Evolutionary conservation across 2,797 vertebrate genomes (phyloP).

Genomic region (Coccyzus lansbergi): DNA sequence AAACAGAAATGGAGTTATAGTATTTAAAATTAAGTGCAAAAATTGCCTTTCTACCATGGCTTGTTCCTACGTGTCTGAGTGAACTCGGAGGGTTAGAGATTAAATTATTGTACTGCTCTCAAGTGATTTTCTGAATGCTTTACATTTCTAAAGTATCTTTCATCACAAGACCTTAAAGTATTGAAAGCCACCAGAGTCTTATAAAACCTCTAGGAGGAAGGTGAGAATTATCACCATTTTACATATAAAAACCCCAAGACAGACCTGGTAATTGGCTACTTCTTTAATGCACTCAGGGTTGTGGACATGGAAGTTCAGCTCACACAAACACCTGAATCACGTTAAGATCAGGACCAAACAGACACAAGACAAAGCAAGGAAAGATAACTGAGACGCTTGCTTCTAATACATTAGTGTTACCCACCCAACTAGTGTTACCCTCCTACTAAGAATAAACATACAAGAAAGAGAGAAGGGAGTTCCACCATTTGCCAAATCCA

Average conservation of each 20-base stretch:
- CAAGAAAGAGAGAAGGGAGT: not conserved
- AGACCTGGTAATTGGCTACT: not conserved
- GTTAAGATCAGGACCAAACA: not conserved
- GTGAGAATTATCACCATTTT: not conserved
- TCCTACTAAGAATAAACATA: not conserved
- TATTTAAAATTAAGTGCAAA: not conserved
- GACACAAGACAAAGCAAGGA: not conserved
- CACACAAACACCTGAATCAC: accelerated
- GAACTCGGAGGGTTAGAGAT: not conserved
- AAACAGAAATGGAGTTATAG: not conserved
- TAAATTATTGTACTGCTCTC: not conserved
- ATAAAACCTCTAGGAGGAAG: not conserved
- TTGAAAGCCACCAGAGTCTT: not conserved
- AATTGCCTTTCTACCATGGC: not conserved
- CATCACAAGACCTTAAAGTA: not conserved
- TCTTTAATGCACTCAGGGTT: not conserved
- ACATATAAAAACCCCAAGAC: not conserved
- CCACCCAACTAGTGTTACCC: not conserved
- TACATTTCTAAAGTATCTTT: not conserved
- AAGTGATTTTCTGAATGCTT: not conserved
- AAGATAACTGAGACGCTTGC: not conserved
- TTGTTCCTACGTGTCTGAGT: not conserved
- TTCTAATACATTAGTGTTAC: not conserved
- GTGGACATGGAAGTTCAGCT: not conserved
- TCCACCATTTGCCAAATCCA: not conserved